Evolutionary conservation across 30 jellyfish, hydroid and myxozoan genomes (phyloP).

Genomic region (Aurelia sp.): DNA sequence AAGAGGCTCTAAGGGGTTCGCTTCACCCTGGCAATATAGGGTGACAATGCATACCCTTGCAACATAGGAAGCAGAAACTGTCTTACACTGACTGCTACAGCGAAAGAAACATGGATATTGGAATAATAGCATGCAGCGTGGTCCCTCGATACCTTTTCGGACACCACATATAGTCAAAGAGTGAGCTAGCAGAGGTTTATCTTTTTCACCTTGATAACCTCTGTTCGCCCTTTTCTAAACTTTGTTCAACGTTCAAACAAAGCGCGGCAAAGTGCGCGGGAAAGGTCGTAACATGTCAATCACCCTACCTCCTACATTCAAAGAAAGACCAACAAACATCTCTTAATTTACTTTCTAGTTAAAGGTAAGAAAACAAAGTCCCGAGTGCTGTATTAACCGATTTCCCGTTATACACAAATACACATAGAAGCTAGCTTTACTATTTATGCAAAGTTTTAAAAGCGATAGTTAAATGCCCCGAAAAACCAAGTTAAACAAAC

Average conservation of each 20-base stretch:
- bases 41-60: too few relatives aligned
- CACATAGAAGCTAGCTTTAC: not conserved
- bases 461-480: slow-evolving; percentile 10
- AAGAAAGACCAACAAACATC: slow-evolving; percentile 11
- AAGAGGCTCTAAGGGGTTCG: too few relatives aligned
- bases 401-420: slow-evolving; percentile 27
- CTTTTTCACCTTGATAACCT: too few relatives aligned
- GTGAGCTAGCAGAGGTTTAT: too few relatives aligned
- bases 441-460: not conserved
- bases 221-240: not conserved
- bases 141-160: too few relatives aligned
- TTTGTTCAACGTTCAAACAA: not conserved
- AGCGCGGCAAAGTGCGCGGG: slow-evolving; percentile 29
- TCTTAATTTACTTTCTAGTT: slow-evolving; percentile 8
- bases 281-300: slow-evolving; percentile 15
- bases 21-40: too few relatives aligned
- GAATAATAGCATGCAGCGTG: too few relatives aligned
- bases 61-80: too few relatives aligned
- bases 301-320: slow-evolving; percentile 1
- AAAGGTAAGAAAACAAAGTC: not conserved
- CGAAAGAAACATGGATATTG: too few relatives aligned
- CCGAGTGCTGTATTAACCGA: not conserved
- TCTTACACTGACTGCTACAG: too few relatives aligned
- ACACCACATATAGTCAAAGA: too few relatives aligned
- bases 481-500: slow-evolving; percentile 8